phyloP scores from a whole-genome alignment of 2,888 invertebrate species.

The Ariolimax columbianus region DNA sequence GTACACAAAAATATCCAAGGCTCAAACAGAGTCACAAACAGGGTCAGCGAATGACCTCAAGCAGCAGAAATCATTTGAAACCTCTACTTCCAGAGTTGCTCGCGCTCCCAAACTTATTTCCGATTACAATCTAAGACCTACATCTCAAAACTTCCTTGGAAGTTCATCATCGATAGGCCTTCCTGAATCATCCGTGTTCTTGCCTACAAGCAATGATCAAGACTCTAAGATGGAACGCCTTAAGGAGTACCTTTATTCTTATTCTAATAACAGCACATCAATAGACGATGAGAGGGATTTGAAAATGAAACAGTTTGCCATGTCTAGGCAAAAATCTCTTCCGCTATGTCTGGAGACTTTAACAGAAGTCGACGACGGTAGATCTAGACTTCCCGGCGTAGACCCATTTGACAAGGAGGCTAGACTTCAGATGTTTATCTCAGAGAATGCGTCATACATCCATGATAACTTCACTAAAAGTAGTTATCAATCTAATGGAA shows the following conservation, averaged over 20 bases:
- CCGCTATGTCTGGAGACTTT: constrained; percentile 70
- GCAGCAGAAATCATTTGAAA: background rate
- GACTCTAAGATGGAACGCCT: constrained; percentile 46
- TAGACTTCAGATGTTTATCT: constrained; percentile 48
- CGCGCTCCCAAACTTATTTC: background rate
- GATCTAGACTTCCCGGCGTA: constrained; percentile 7
- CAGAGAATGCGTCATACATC: constrained; percentile 44
- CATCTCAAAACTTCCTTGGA: background rate
- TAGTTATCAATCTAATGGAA: constrained; percentile 9
- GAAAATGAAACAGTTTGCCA: constrained; percentile 59
- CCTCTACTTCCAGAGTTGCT: background rate
- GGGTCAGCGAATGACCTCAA: background rate
- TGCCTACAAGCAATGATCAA: constrained; percentile 12
- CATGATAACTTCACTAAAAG: constrained; percentile 12
- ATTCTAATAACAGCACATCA: constrained; percentile 37
- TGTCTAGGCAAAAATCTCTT: constrained; percentile 68
- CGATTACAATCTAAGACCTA: background rate
- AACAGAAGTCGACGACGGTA: constrained; percentile 68
- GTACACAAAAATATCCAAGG: constrained; percentile 66
- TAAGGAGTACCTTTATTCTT: constrained; percentile 52
- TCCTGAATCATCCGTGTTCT: constrained; percentile 18
- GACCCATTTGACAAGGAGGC: constrained; percentile 51
- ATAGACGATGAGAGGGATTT: constrained; percentile 24
- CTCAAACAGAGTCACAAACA: constrained; percentile 49
- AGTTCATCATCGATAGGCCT: background rate